Conservation (phyloP, 2,797 vertebrate species). For the Sebastes matsubarae region DNA sequence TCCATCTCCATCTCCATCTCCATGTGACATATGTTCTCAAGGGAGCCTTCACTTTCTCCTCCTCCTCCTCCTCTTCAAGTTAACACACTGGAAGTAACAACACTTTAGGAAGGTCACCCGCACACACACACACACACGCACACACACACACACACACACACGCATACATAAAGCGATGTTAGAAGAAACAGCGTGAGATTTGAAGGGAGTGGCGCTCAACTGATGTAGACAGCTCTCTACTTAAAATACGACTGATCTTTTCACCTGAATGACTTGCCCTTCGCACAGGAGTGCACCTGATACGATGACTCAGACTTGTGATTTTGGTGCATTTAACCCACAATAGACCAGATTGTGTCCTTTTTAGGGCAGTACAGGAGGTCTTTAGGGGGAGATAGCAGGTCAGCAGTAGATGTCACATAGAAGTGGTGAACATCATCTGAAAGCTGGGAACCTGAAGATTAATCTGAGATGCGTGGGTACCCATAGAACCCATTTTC, state of each 20-base stretch:
- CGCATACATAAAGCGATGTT: background rate
- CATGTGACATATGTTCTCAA: conserved; percentile 20
- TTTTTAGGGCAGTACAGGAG: too few species aligned
- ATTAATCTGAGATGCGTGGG: too few species aligned
- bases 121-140: background rate
- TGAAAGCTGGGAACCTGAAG: too few species aligned
- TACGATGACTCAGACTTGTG: background rate
- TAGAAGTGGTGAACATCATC: too few species aligned
- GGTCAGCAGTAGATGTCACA: too few species aligned
- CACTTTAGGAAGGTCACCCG: conserved; percentile 52
- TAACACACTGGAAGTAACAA: conserved; percentile 40
- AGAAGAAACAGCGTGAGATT: conserved; percentile 3
- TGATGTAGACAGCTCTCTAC: conserved; percentile 23
- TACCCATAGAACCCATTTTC: too few species aligned
- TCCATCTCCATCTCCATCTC: background rate
- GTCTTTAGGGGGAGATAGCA: too few species aligned
- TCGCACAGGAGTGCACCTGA: conserved; percentile 25
- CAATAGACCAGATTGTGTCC: too few species aligned
- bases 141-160: background rate
- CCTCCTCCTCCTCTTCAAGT: conserved; percentile 2
- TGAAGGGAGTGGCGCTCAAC: conserved; percentile 22
- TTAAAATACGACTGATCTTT: conserved; percentile 39
- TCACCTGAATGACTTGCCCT: conserved; percentile 51
- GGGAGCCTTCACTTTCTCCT: conserved; percentile 26
- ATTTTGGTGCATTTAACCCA: background rate